Base-by-base conservation (phyloP, 2,113 vertebrate genomes). In the Piaya cayana region DNA sequence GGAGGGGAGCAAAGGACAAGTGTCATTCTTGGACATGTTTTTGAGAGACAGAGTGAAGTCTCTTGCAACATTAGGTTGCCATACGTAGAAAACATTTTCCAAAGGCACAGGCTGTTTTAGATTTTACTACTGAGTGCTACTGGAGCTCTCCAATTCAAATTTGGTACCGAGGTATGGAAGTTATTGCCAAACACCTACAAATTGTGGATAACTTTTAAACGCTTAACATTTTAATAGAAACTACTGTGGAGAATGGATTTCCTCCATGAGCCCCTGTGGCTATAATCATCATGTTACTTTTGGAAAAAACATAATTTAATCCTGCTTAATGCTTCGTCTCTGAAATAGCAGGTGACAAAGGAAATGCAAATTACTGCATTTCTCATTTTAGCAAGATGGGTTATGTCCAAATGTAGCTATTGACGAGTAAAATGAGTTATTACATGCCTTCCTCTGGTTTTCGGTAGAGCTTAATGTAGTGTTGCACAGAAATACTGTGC, bases 301-400 rank as follows among this genome's bases (percentile, higher is more conserved):
- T 52, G 34, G 55, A 34, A 68, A 65, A 92, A 65, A 55, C 47
- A 32, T 59, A 30, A 49, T 64, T 96, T 89, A 92, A 87, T 87
- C 55, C 71, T 59, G 39, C 22, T 86, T 85, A 88, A 82, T 67
- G n/a, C 36, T 43, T 20, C 1, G 4, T 58, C 15, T 34, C 45
- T 29, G 50, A 80, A 88, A 83, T 52, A 86, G 63, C 43, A 70
- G 76, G 82, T 86, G 76, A 90, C 86, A 93, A 55, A 92, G 58
- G 64, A 70, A 92, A 92, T 81, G 72, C 37, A 55, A 92, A 83
- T 92, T 6, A 68, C n/a, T 69, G 4, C 37, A 21, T 83, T 92
- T 74, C 60, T 83, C 49, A 22, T 79, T 87, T 85, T 55, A 79
- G 29, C 9, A 32, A 52, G 77, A 42, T 37, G 37, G 78, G 26